Evolutionary conservation across 1,140 invertebrate species (phyloP), one percentile per base, ranked within the genome.

Genomic region (Danaus melanippus): DNA sequence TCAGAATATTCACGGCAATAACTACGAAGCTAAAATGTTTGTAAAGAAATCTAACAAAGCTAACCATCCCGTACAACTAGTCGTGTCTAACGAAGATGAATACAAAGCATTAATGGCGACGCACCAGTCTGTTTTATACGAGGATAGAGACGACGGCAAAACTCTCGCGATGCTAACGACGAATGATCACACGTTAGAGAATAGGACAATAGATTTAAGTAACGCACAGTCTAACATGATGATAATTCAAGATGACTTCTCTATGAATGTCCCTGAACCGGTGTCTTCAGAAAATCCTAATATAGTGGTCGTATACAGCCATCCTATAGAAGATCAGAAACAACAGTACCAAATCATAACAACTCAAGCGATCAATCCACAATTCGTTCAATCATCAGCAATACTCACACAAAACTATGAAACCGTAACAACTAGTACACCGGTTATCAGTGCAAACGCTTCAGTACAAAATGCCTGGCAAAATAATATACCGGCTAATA

Each of bases 291-390:
- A 89, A 50, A 89, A 89, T 73, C 87, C 88, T 7, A 90, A 90
- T 62, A 90, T 90, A 69, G 89, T 90, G 15, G 89, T 90, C 39
- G 84, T 90, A n/a, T 90, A 90, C 53, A 90, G 89, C 69, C 89
- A 90, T 71, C 85, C 87, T 40, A 79, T 89, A 21, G 86, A 89
- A 69, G 84, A 87, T 46, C 79, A 86, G 69, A 80, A 84, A 62
- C 89, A 88, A 55, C 87, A 89, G 66, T 90, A 66, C 54, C 79
- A 82, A 65, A 64, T 83, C 10, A 69, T 82, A 53, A 75, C 78
- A 42, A 69, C 78, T 47, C 72, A 79, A 61, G 78, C 62, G 46
- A 59, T 86, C 49, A 78, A 69, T 45, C 56, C 69, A 64, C 87
- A 83, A 54, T 84, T 71, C 71, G 71, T 83, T 41, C 74, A 75